Percentiles rank a stretch among this genome's conserved stretches.
Evolutionary conservation across 2,888 invertebrate genomes (phyloP).

Genomic region (Parnassius orleans): DNA sequence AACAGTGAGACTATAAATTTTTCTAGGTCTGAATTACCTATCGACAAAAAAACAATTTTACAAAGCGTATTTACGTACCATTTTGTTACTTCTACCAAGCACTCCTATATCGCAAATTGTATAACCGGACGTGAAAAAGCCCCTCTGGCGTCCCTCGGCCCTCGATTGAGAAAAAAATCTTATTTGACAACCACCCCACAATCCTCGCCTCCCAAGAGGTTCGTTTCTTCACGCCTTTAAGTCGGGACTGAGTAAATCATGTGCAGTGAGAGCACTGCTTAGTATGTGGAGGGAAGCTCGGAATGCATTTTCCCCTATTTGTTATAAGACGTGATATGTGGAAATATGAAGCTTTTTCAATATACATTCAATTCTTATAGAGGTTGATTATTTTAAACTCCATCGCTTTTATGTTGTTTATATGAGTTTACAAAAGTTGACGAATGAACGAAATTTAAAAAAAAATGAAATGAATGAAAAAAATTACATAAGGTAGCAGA

Average conservation of each 20-base stretch:
- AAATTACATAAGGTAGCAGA: no score
- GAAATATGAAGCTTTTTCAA: not conserved
- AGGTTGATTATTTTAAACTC: no score
- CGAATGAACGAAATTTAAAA: no score
- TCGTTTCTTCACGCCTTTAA: constrained; percentile 42
- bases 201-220: constrained; percentile 62
- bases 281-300: not conserved
- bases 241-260: constrained; percentile 48
- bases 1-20: no score
- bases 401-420: no score
- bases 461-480: no score
- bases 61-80: not conserved
- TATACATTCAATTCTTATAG: no score
- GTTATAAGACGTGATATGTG: constrained; percentile 1
- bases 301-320: constrained; percentile 23
- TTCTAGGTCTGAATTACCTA: no score
- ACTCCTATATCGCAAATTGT: constrained; percentile 57
- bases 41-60: no score
- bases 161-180: constrained; percentile 77
- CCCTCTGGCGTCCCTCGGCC: constrained; percentile 36
- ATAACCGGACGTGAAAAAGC: constrained; percentile 54
- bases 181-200: constrained; percentile 69
- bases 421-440: no score
- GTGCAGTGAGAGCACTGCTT: constrained; percentile 37
- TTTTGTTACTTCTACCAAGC: constrained; percentile 22